phyloP scores from a whole-genome alignment of 2,113 vertebrate species.

The Coryphaenoides rupestris region DNA sequence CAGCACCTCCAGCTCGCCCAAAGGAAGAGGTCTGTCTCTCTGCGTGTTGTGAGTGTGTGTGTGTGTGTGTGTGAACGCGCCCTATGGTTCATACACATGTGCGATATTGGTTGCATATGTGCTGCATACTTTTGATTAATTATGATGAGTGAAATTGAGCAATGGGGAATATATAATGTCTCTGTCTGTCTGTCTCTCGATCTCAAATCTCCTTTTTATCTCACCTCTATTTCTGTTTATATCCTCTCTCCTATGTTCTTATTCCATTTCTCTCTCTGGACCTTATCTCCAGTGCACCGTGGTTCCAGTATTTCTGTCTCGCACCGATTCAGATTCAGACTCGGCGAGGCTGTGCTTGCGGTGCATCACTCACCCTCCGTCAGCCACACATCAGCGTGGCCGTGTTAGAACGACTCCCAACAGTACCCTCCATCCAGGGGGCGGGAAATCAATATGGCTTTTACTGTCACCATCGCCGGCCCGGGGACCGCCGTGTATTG shows the following conservation, averaged over 20 bases:
- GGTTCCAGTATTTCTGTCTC: too few species aligned
- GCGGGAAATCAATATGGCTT: constrained; percentile 77
- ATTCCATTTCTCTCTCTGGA: too few species aligned
- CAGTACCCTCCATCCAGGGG: constrained; percentile 70
- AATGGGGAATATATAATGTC: neutral
- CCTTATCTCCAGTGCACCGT: too few species aligned
- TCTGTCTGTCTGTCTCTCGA: neutral
- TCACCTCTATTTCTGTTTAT: neutral
- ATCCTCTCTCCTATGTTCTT: neutral
- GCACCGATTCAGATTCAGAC: too few species aligned
- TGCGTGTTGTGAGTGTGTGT: constrained; percentile 20
- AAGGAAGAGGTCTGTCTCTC: constrained; percentile 20
- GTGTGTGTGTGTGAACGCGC: neutral
- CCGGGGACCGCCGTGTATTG: constrained; percentile 59
- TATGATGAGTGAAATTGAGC: neutral
- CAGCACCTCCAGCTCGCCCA: constrained; percentile 41
- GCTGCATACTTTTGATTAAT: neutral
- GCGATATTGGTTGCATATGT: too few species aligned
- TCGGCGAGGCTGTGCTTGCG: constrained; percentile 23
- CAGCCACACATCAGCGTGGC: constrained; percentile 54
- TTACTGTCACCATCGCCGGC: constrained; percentile 69
- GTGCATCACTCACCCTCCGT: constrained; percentile 60
- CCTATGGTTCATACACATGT: neutral
- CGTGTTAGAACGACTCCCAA: constrained; percentile 76
- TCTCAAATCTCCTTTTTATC: too few species aligned